phyloP scores from a whole-genome alignment of 2,888 invertebrate species.

The Reticulitermes lucifugus region DNA sequence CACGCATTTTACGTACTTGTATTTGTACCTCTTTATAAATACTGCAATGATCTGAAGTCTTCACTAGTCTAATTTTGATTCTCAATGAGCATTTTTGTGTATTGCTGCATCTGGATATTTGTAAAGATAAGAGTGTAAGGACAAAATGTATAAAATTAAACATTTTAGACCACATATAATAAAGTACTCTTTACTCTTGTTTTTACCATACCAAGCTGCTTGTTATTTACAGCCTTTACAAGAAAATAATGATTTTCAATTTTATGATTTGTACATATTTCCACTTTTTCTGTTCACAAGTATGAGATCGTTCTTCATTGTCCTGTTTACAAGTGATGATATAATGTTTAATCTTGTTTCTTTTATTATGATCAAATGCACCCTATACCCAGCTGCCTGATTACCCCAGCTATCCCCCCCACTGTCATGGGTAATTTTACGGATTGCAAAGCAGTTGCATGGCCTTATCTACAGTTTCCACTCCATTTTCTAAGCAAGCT shows the following conservation, averaged over 20 bases:
- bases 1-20: too few relatives aligned
- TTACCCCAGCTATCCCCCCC: constrained; percentile 25
- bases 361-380: constrained; percentile 25
- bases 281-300: constrained; percentile 52
- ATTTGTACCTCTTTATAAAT: too few relatives aligned
- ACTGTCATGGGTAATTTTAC: constrained; percentile 37
- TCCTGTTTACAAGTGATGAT: constrained; percentile 49
- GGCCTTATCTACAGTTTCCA: neutral
- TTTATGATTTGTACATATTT: constrained; percentile 52
- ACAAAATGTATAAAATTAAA: constrained; percentile 9
- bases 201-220: constrained; percentile 47
- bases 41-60: too few relatives aligned
- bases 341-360: constrained; percentile 26
- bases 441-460: constrained; percentile 44
- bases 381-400: constrained; percentile 47
- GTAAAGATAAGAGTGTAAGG: too few relatives aligned
- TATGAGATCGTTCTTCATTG: constrained; percentile 54
- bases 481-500: constrained; percentile 43
- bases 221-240: constrained; percentile 49
- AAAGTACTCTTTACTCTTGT: constrained; percentile 42
- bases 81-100: too few relatives aligned
- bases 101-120: too few relatives aligned
- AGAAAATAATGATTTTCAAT: constrained; percentile 50
- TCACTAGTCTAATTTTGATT: too few relatives aligned
- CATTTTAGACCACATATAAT: constrained; percentile 36